Evolutionary conservation across 2,888 invertebrate species (phyloP).

Genomic region (Anthrax anthrax): DNA sequence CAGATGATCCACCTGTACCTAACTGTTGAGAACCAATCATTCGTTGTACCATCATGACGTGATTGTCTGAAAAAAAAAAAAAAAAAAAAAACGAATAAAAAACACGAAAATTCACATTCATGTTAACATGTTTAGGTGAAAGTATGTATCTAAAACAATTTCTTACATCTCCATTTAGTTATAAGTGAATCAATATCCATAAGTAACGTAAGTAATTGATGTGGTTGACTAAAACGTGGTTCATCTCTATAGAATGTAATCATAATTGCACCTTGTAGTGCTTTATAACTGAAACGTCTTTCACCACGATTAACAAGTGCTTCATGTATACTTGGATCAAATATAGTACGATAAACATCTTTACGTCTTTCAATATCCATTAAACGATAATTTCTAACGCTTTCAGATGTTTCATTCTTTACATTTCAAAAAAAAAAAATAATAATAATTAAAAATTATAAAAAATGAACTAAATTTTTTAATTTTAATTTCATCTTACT

Average conservation of each 20-base stretch:
- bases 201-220: conserved; percentile 81
- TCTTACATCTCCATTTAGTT: conserved; percentile 97
- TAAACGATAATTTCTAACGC: conserved; percentile 47
- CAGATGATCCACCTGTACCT: conserved; percentile 96
- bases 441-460: neutral
- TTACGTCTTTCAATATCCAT: conserved; percentile 63
- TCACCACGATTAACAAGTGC: conserved; percentile 66
- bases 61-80: conserved; percentile 59
- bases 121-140: too few species aligned
- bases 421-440: too few species aligned
- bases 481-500: conserved; percentile 8
- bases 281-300: conserved; percentile 67
- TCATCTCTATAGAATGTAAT: conserved; percentile 95
- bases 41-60: conserved; percentile 94
- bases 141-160: too few species aligned
- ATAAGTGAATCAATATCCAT: conserved; percentile 98
- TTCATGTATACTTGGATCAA: conserved; percentile 71
- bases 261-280: conserved; percentile 94
- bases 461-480: neutral
- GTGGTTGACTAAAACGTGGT: conserved; percentile 94
- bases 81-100: neutral
- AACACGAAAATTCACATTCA: neutral
- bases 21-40: conserved; percentile 96
- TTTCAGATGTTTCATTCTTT: conserved; percentile 46
- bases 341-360: conserved; percentile 80